phyloP scores from a whole-genome alignment of 2,113 vertebrate genomes.

The Megalops atlanticus region DNA sequence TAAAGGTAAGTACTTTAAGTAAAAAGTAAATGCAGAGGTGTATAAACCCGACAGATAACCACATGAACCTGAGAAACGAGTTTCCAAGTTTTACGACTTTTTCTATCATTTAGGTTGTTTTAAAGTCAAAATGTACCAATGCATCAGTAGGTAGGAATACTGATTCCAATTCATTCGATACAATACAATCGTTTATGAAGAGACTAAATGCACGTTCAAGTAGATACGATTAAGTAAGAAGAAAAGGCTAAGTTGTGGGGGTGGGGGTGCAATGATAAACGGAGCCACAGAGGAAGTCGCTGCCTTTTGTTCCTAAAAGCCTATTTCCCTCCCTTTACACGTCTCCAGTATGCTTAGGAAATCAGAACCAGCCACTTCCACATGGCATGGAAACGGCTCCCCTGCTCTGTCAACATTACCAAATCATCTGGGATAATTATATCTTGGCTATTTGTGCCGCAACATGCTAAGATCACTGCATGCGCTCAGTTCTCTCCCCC shows the following conservation, averaged over 20 bases:
- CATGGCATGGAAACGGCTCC: constrained; percentile 27
- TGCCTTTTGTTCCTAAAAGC: constrained; percentile 20
- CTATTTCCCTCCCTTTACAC: constrained; percentile 15
- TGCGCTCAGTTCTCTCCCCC: neutral
- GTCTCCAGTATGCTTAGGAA: neutral
- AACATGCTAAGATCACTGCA: constrained; percentile 23
- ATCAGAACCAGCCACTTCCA: constrained; percentile 31
- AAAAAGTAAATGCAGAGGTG: no score
- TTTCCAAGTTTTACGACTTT: no score
- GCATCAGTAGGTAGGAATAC: neutral
- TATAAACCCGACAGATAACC: no score
- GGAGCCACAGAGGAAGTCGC: constrained; percentile 10
- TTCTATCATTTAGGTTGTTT: no score
- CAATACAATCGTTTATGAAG: neutral
- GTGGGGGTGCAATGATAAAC: neutral
- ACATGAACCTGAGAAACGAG: no score
- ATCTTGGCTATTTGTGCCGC: constrained; percentile 31
- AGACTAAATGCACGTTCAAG: neutral
- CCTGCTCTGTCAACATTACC: constrained; percentile 33
- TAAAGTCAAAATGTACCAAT: no score
- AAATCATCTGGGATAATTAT: constrained; percentile 33
- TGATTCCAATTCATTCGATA: neutral
- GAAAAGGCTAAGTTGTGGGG: no score
- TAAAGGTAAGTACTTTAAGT: no score
- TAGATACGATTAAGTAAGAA: neutral